Conservation (phyloP, 2,113 vertebrate genomes). For the Ariopsis seemanni region DNA sequence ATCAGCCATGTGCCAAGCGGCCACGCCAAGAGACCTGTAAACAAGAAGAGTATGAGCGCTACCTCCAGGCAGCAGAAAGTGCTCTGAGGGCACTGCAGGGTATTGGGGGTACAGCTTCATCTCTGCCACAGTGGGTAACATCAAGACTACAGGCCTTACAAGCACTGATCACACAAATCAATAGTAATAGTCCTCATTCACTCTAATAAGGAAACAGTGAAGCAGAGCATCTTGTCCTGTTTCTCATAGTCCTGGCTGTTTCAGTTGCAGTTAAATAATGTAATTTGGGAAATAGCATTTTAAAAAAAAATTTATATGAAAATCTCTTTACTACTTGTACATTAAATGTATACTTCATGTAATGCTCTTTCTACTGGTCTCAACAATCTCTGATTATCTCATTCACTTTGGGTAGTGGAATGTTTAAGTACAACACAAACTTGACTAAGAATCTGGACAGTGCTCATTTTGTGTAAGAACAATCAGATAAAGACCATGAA, state of each 20-base stretch:
- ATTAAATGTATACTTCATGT: conserved; percentile 10
- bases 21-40: conserved; percentile 68
- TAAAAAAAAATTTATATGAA: background rate
- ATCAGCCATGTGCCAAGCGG: conserved; percentile 82
- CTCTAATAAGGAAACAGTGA: conserved; percentile 5
- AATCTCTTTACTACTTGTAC: background rate
- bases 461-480: background rate
- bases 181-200: background rate
- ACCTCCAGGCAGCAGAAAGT: conserved; percentile 72
- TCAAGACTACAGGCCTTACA: conserved; percentile 76
- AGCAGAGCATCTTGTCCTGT: conserved; percentile 15
- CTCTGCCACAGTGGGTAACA: conserved; percentile 78
- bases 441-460: background rate
- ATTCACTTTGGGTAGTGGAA: background rate
- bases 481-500: conserved; percentile 52
- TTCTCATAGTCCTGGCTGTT: background rate
- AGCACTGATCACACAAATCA: conserved; percentile 64
- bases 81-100: conserved; percentile 76
- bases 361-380: background rate
- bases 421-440: background rate
- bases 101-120: conserved; percentile 49
- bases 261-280: background rate
- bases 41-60: conserved; percentile 78
- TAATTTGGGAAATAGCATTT: background rate
- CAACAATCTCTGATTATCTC: background rate